Percentiles rank a stretch among this genome's conserved stretches.
phyloP scores from a whole-genome alignment of 2,797 vertebrate species.

The Australoheros facetus region DNA sequence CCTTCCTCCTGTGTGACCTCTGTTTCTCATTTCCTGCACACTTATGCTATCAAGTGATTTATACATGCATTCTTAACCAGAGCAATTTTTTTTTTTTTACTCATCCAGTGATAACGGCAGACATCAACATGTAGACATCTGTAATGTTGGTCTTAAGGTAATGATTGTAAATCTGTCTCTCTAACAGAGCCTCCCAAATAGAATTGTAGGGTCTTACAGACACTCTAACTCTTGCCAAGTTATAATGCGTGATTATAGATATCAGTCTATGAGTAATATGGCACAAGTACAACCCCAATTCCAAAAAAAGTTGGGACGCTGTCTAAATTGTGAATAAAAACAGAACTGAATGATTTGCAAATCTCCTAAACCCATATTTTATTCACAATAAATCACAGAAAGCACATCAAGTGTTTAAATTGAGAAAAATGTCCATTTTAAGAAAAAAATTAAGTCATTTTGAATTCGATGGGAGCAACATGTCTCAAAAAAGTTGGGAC shows the following conservation, averaged over 20 bases:
- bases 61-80: slow-evolving; percentile 53
- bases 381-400: no score
- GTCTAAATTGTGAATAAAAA: no score
- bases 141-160: not conserved
- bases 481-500: not conserved
- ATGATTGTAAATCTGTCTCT: no score
- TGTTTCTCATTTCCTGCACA: slow-evolving; percentile 65
- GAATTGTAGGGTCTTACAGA: not conserved
- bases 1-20: slow-evolving; percentile 49
- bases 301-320: not conserved
- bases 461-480: not conserved
- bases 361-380: no score
- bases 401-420: no score
- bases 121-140: not conserved
- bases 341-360: no score
- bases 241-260: not conserved
- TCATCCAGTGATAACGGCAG: slow-evolving; percentile 3
- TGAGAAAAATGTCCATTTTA: no score
- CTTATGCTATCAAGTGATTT: slow-evolving; percentile 53
- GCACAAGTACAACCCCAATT: not conserved
- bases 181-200: not conserved
- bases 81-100: slow-evolving; percentile 28
- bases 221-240: not conserved
- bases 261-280: not conserved
- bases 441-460: no score